Base-by-base conservation (phyloP, 1,140 invertebrate genomes). In the Bombus pyrosoma region DNA sequence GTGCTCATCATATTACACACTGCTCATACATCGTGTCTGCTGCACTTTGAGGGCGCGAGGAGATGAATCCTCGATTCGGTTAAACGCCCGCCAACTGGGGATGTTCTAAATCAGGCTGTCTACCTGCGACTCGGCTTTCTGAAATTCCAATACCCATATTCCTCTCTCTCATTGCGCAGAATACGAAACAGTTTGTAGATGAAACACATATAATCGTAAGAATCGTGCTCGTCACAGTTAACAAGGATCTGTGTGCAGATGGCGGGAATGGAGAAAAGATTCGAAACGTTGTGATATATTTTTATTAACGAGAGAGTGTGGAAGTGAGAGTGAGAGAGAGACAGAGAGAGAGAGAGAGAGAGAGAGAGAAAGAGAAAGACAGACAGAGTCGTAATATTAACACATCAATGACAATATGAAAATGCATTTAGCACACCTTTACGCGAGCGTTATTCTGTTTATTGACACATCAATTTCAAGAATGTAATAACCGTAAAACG, bases 1-100 rank as follows among this genome's bases (percentile, higher is more conserved):
- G 91, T 86, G 85, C 83, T 92, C 92, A 90, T 92, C 91, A 90
- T 93, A 92, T 93, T 92, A 92, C 90, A 91, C 92, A 92, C 89
- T 90, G 91, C 90, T 92, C 92, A 89, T 87, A 84, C 89, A 86
- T 86, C 86, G 83, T 81, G 82, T 87, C 85, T 87, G 88, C 74
- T 76, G 68, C 78, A 86, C 89, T 89, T 89, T 82, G 89, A 90
- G 86, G 82, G 77, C 86, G 86, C 82, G 82, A 79, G 87, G 88
- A 90, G 88, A 90, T 89, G 89, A 90, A 90, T 90, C 86, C 86
- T 82, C 86, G 86, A 90, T 90, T 90, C 89, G 88, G 89, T 90
- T 90, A 90, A 90, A 90, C 89, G 86, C 83, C 82, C 86, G 89
- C 83, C 89, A 77, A 86, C 72, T 69, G 89, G 76, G 83, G 79